phyloP scores from a whole-genome alignment of 1,140 invertebrate species.

The Metaphire vulgaris region DNA sequence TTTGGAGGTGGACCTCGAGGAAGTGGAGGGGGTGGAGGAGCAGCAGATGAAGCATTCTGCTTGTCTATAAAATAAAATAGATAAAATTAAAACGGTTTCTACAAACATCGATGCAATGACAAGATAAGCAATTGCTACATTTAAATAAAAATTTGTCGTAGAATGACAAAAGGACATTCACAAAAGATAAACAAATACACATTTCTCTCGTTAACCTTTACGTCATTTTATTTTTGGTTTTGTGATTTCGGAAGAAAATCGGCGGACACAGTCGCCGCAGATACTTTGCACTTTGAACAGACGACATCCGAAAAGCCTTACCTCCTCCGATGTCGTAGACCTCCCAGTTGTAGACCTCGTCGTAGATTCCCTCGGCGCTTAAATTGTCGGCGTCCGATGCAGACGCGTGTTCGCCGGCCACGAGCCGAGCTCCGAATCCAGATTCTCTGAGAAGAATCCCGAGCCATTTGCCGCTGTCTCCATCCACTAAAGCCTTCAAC shows the following conservation, averaged over 20 bases:
- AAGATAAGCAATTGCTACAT: too few species aligned
- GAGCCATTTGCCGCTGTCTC: neutral
- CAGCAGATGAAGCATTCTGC: neutral
- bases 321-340: slow-evolving; percentile 5
- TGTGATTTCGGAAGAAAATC: too few species aligned
- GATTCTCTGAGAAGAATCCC: neutral
- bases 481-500: neutral
- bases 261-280: too few species aligned
- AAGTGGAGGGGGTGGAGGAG: neutral
- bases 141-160: too few species aligned
- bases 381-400: neutral
- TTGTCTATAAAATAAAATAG: neutral
- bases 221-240: too few species aligned
- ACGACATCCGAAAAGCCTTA: too few species aligned
- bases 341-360: slow-evolving; percentile 14
- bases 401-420: neutral
- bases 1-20: neutral
- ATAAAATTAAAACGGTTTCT: neutral
- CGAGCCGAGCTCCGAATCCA: neutral
- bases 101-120: too few species aligned
- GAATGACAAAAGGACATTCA: too few species aligned
- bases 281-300: too few species aligned
- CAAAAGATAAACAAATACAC: too few species aligned
- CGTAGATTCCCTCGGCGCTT: neutral
- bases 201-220: too few species aligned